A percentile compares a stretch with the other conserved stretches of the same genome.
Evolutionary conservation across 2,888 invertebrate species (phyloP).

Genomic region (Apamea crenata): DNA sequence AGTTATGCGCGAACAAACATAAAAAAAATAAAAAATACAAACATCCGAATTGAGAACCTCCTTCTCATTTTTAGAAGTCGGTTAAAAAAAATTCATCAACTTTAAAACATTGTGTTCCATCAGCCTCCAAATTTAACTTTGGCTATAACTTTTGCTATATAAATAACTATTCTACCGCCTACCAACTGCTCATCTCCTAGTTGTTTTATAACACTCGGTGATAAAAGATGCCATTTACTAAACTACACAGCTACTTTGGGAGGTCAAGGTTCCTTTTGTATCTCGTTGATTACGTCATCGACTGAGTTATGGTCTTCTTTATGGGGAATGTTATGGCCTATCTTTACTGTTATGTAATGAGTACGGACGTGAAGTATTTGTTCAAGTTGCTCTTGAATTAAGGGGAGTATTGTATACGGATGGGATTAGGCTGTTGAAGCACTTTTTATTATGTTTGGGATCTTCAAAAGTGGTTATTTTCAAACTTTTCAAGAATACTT

Average conservation of each 20-base stretch:
- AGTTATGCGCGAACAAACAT: too few species aligned
- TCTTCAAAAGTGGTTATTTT: neutral
- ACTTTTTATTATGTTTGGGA: neutral
- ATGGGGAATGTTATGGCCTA: slow-evolving; percentile 55
- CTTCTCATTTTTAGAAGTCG: too few species aligned
- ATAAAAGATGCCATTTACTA: slow-evolving; percentile 48
- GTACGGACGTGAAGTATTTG: slow-evolving; percentile 45
- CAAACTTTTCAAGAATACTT: neutral
- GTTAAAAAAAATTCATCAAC: neutral
- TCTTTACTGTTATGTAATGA: slow-evolving; percentile 57
- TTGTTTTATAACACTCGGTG: slow-evolving; percentile 49
- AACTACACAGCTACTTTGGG: slow-evolving; percentile 40
- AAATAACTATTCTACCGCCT: slow-evolving; percentile 29
- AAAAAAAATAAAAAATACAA: too few species aligned
- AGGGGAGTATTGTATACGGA: slow-evolving; percentile 1
- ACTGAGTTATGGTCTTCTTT: slow-evolving; percentile 62
- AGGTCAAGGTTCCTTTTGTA: slow-evolving; percentile 61
- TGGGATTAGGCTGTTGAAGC: neutral
- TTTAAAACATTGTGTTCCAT: neutral
- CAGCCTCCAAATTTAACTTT: slow-evolving; percentile 30
- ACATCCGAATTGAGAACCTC: too few species aligned
- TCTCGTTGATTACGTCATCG: slow-evolving; percentile 60
- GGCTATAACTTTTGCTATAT: slow-evolving; percentile 13
- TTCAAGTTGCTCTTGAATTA: slow-evolving; percentile 28
- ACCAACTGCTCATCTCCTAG: slow-evolving; percentile 32